phyloP scores from a whole-genome alignment of 1,140 invertebrate genomes.

The Scaptodrosophila lebanonensis region DNA sequence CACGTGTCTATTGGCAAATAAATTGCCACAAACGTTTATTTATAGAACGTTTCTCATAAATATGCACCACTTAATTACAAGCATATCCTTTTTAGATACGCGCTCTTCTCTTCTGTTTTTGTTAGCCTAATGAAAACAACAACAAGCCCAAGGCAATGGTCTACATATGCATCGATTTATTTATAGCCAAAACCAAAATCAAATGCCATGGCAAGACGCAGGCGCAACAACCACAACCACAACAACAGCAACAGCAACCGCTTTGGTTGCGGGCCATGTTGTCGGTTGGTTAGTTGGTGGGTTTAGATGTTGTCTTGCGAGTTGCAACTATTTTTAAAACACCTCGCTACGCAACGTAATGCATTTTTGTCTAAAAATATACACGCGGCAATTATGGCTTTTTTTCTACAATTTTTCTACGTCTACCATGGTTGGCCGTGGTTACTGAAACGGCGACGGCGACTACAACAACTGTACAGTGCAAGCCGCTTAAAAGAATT shows the following conservation, averaged over 20 bases:
- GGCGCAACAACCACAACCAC: conserved; percentile 19
- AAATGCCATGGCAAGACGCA: conserved; percentile 33
- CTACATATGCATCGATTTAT: conserved; percentile 16
- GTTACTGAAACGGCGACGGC: conserved; percentile 47
- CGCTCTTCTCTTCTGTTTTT: too few relatives aligned
- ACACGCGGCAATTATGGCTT: conserved; percentile 12
- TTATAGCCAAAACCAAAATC: conserved; percentile 39
- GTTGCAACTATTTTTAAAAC: conserved; percentile 61
- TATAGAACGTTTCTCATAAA: conserved; percentile 59
- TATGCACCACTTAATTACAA: conserved; percentile 62
- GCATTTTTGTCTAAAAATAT: conserved; percentile 61
- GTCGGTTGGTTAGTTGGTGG: conserved; percentile 3
- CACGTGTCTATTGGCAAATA: conserved; percentile 58
- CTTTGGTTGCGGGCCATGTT: neutral
- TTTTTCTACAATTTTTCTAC: conserved; percentile 59
- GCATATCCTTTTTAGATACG: too few relatives aligned
- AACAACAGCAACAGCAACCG: too few relatives aligned
- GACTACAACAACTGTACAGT: neutral
- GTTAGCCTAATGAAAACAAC: conserved; percentile 16
- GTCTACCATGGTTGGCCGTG: conserved; percentile 47
- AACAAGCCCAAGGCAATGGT: conserved; percentile 11
- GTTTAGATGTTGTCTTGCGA: neutral
- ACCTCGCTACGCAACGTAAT: conserved; percentile 43
- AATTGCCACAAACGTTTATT: conserved; percentile 23
- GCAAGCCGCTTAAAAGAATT: too few relatives aligned